Evolutionary conservation across 2,113 vertebrate genomes (phyloP), one percentile per base, ranked within the genome.

Genomic region (Beaufortia kweichowensis): DNA sequence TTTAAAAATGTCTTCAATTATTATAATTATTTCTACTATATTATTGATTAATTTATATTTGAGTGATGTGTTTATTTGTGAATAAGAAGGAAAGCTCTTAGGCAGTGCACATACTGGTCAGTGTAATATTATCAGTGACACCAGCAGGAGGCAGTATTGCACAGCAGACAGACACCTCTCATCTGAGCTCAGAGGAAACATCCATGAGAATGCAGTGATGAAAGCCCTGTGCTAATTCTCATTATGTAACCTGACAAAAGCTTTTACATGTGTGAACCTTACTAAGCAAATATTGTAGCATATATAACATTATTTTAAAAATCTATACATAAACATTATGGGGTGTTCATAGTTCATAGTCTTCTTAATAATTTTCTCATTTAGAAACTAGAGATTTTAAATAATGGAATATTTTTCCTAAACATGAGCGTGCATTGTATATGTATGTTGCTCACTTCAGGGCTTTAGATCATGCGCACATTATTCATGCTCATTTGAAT

Each of bases 111-210:
- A 82, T 53, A n/a, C n/a, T 35, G 31, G 15, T 31, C 41, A 5
- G 24, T 31, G 72, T 82, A 79, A 76, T 59, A 72, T 82, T 76
- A 79, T 31, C 77, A 19, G 14, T 14, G 19, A 29, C 33, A 35
- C 81, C 77, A 82, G 77, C 77, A 82, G 81, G 77, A 60, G 81
- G 77, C 81, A 71, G 67, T 59, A 48, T 72, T 72, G 66, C 31
- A 60, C 33, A 50, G 55, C 60, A 78, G 72, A 55, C 11, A 74
- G 77, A 46, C 28, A 41, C 46, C 24, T 69, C 64, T 21, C 53
- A 35, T 60, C 21, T n/a, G 46, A 31, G 12, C 17, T 31, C 6
- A 46, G 62, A 26, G 17, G 12, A 57, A 71, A 66, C n/a, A 39
- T 39, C 21, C 41, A 60, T 6, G 10, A 59, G 46, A 62, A 39